Evolutionary conservation across 1,140 invertebrate species (phyloP), one percentile per base, ranked within the genome.

Genomic region (Neelides sp.): DNA sequence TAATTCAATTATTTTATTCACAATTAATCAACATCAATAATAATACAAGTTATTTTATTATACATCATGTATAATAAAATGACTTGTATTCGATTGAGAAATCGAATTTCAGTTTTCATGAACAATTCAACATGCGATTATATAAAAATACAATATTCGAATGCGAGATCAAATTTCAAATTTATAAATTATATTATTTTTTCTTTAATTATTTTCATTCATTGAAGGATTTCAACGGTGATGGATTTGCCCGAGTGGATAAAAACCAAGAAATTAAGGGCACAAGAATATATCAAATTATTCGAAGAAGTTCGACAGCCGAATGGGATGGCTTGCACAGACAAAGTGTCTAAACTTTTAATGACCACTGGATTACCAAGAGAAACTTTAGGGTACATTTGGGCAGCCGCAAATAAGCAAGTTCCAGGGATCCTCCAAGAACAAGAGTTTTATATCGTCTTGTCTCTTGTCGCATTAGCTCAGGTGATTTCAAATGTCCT

Each of bases 381-480:
- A 1, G 73, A 78, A 55, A 64, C 71, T 17, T 65, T 80, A 2
- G 77, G 77, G 13, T 71, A 75, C 47, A 74, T 81, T 39, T 81
- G 78, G 78, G 71, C 70, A 28, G 60, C 79, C 53, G 73, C 73
- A 1, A 80, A 80, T 64, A 68, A 71, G 51, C 73, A 71, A 23
- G 71, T 73, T 23, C 72, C 76, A 15, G 78, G 78, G 4, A 68
- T 73, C 36, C 65, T 80, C n/a, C 75, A 71, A 0, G 71, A 73
- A 50, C 66, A 74, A 55, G 78, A 80, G 60, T 64, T 80, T 3
- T 78, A 75, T 56, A 64, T 76, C 3, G 66, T 76, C 22, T 64
- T 80, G 36, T 76, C 76, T 15, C 63, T 81, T 4, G 73, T 80
- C 22, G 75, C 75, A 13, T 64, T 80, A 0, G 74, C 75, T 22